Percentiles rank a stretch among this genome's conserved stretches.
Evolutionary conservation across 2,113 vertebrate species (phyloP).

Genomic region (Sisor rabdophorus): DNA sequence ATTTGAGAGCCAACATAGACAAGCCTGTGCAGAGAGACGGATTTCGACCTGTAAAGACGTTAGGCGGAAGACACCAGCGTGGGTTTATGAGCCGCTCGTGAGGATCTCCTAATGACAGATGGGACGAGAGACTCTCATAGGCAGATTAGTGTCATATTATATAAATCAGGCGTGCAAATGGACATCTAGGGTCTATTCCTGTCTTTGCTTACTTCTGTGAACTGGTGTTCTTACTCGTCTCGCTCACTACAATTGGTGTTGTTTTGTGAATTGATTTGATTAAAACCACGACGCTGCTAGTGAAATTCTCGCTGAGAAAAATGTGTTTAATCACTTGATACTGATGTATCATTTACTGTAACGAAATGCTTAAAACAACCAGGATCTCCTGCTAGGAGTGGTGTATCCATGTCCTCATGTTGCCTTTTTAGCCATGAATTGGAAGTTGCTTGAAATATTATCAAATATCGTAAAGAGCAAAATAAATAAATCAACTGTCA

Average conservation of each 20-base stretch:
- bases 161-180: slow-evolving; percentile 60
- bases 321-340: slow-evolving; percentile 28
- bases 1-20: slow-evolving; percentile 42
- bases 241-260: slow-evolving; percentile 14
- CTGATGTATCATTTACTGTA: slow-evolving; percentile 9
- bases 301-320: slow-evolving; percentile 6
- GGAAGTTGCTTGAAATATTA: slow-evolving; percentile 25
- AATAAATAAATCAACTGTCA: no score
- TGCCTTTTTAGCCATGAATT: neutral
- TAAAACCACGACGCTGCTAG: slow-evolving; percentile 12
- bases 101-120: slow-evolving; percentile 56
- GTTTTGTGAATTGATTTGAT: slow-evolving; percentile 28
- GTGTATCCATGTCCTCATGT: slow-evolving; percentile 1
- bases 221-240: neutral
- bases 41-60: slow-evolving; percentile 54
- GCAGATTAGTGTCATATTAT: slow-evolving; percentile 58
- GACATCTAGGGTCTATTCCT: slow-evolving; percentile 25
- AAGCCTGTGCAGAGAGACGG: slow-evolving; percentile 7
- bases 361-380: neutral
- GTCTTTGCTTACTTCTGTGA: neutral
- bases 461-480: neutral
- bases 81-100: slow-evolving; percentile 50
- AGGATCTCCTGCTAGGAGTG: slow-evolving; percentile 6
- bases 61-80: slow-evolving; percentile 46
- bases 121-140: slow-evolving; percentile 46